phyloP scores from a whole-genome alignment of 2,797 vertebrate species.

The Girardinus metallicus region DNA sequence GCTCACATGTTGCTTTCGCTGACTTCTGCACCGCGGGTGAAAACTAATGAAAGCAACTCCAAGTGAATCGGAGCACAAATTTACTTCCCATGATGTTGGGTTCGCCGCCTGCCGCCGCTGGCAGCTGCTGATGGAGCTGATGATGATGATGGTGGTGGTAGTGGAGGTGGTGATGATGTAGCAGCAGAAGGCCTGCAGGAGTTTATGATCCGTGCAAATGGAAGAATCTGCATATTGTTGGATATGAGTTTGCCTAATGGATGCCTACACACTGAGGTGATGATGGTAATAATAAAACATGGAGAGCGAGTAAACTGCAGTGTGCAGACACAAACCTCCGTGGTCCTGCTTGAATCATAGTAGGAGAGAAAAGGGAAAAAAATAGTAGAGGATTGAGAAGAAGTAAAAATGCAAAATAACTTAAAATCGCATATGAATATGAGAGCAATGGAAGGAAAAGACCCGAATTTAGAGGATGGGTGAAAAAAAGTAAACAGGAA shows the following conservation, averaged over 20 bases:
- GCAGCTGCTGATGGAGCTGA: slow-evolving; percentile 55
- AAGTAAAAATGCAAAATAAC: neutral
- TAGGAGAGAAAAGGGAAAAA: neutral
- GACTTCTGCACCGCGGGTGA: slow-evolving; percentile 60
- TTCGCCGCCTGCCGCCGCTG: slow-evolving; percentile 57
- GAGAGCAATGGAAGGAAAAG: accelerated
- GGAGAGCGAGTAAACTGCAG: slow-evolving; percentile 36
- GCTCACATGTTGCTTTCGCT: slow-evolving; percentile 59
- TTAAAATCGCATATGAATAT: neutral
- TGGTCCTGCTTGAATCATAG: neutral
- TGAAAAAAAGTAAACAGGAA: neutral
- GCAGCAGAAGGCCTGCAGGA: slow-evolving; percentile 74
- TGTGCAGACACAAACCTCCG: slow-evolving; percentile 16
- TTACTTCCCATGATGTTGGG: slow-evolving; percentile 75
- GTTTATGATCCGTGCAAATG: slow-evolving; percentile 84
- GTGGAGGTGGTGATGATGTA: slow-evolving; percentile 55
- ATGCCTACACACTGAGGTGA: slow-evolving; percentile 74
- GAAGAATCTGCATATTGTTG: slow-evolving; percentile 79
- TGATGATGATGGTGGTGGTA: slow-evolving; percentile 50
- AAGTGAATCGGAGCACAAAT: slow-evolving; percentile 75
- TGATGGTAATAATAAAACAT: slow-evolving; percentile 65
- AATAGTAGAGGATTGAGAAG: neutral
- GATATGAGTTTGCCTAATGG: slow-evolving; percentile 79
- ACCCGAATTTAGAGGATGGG: too few relatives aligned
- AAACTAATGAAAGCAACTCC: slow-evolving; percentile 77